phyloP scores from a whole-genome alignment of 2,888 invertebrate genomes.

The Arge pagana region DNA sequence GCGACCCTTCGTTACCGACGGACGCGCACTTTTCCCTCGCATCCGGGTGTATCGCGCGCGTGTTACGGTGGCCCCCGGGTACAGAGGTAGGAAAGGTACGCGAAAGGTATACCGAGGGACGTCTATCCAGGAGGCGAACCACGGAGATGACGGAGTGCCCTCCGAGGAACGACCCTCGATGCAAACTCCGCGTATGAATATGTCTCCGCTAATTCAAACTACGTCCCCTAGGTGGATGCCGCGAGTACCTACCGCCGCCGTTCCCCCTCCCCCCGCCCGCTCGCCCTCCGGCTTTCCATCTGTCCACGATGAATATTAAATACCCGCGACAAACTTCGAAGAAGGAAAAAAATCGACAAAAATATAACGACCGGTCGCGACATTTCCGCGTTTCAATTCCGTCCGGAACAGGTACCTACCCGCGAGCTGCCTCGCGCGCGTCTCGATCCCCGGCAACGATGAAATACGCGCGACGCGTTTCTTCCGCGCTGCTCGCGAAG shows the following conservation, averaged over 20 bases:
- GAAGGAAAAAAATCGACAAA: no score
- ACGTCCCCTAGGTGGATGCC: slow-evolving; percentile 55
- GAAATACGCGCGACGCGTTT: no score
- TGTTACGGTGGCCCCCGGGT: slow-evolving; percentile 30
- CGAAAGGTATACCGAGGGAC: slow-evolving; percentile 42
- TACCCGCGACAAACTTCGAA: no score
- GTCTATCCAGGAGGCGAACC: slow-evolving; percentile 42
- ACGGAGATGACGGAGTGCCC: slow-evolving; percentile 59
- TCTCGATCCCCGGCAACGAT: no score
- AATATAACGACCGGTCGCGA: no score
- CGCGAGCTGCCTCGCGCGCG: no score
- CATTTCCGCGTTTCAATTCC: no score
- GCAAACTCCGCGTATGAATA: slow-evolving; percentile 59
- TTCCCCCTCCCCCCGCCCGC: slow-evolving; percentile 11
- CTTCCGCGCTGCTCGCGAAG: no score
- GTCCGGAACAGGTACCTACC: no score
- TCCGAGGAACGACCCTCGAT: slow-evolving; percentile 59
- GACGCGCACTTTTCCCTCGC: no score
- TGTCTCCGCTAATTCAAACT: slow-evolving; percentile 60
- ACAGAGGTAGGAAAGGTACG: slow-evolving; percentile 25
- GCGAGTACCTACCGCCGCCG: slow-evolving; percentile 27
- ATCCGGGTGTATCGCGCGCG: no score
- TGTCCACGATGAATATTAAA: slow-evolving; percentile 57
- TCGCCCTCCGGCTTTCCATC: slow-evolving; percentile 12
- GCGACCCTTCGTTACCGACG: no score